Conservation (phyloP, 2,113 vertebrate genomes). For the Caretta caretta region DNA sequence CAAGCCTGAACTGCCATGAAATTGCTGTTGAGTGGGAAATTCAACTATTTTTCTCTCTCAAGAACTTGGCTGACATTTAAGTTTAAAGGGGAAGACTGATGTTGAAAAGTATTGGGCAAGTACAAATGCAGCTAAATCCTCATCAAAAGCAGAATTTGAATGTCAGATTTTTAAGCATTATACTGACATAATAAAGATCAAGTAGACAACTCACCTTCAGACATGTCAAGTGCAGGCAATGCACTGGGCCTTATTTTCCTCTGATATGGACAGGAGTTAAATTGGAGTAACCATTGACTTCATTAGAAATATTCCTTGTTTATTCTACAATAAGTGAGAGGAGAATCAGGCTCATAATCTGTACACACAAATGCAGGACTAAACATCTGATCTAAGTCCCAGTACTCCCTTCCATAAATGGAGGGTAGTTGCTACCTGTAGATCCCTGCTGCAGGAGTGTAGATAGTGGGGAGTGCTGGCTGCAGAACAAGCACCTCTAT, state of each 20-base stretch:
- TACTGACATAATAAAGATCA: background rate
- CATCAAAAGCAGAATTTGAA: background rate
- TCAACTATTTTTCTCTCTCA: background rate
- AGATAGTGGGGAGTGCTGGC: background rate
- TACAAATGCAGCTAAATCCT: background rate
- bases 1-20: background rate
- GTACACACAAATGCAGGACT: background rate
- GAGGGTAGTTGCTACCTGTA: background rate
- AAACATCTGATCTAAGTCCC: background rate
- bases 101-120: background rate
- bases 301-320: background rate
- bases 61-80: background rate
- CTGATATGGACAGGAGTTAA: background rate
- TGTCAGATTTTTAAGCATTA: background rate
- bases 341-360: background rate
- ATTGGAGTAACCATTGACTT: background rate
- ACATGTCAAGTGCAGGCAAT: background rate
- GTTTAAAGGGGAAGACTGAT: background rate
- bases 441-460: background rate
- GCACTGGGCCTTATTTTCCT: background rate
- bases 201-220: background rate
- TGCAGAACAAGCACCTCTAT: background rate
- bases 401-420: background rate
- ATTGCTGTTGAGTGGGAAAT: background rate
- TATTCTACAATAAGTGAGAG: background rate